These are phyloP conservation scores for Illadopsis cleaveri DNA, from an alignment of 2,113 vertebrate species.

Conservation along the genomic window DNA sequence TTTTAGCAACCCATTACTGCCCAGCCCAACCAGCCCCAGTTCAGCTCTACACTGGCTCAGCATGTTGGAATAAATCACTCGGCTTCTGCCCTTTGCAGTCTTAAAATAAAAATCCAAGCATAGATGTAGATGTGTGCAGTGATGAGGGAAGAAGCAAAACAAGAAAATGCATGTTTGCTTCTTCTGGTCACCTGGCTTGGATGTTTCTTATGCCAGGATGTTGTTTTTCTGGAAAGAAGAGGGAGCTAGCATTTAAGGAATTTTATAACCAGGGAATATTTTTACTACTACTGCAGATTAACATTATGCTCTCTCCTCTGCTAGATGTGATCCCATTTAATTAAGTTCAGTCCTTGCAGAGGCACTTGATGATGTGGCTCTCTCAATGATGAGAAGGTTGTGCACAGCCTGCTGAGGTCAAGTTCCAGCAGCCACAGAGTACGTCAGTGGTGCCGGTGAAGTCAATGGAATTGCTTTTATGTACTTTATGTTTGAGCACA, in stretches of 20 bases:
- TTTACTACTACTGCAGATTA: background rate
- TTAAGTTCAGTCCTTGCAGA: constrained; percentile 18
- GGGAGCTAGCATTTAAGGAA: background rate
- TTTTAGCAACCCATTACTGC: background rate
- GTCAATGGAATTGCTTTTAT: background rate
- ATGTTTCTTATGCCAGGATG: background rate
- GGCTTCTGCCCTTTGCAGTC: background rate
- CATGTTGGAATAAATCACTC: background rate
- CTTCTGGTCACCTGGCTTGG: background rate
- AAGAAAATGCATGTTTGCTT: background rate
- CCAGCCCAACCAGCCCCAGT: background rate
- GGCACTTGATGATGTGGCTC: background rate
- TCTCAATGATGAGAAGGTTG: background rate
- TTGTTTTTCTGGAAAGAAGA: background rate
- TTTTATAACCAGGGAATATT: background rate
- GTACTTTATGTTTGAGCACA: background rate
- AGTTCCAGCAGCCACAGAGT: background rate
- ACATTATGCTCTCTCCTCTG: background rate
- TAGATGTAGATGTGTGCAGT: background rate
- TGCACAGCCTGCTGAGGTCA: background rate
- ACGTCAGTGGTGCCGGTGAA: background rate
- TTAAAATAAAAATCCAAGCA: background rate
- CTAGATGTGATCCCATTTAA: background rate
- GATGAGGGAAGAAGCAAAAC: background rate
- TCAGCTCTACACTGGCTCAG: background rate